Evolutionary conservation across 2,888 invertebrate species (phyloP), one percentile per base, ranked within the genome.

Genomic region (Ornithoptera alexandrae): DNA sequence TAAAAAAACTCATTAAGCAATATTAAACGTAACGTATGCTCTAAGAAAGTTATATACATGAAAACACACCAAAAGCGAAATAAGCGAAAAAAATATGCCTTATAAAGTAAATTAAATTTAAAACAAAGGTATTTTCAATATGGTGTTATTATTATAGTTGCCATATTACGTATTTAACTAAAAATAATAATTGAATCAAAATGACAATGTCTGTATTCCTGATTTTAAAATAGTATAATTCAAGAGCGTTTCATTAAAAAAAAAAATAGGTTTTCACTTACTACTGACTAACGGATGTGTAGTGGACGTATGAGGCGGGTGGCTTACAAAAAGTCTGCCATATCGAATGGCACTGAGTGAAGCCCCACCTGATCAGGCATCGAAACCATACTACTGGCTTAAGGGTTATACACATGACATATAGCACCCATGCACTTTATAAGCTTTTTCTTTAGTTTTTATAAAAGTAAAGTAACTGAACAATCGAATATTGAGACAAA

Each of bases 351-450:
- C 76, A 76, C 86, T 77, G 74, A 85, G 76, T 77, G 86, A 86
- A 86, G 85, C 87, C 88, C 67, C 75, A 73, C 76, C 71, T 60
- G 24, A 39, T 62, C 65, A 53, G 67, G 68, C 72, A 72, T 79
- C 77, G 91, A 92, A 91, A 87, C 91, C 91, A 79, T 91, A 91
- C 84, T 85, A 81, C 81, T 83, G 86, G 86, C 85, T 85, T 87
- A 89, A 79, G 78, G 56, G 61, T 62, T 68, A 63, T 36, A 62
- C 56, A 67, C 58, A 67, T 62, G 61, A 39, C 30, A 46, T 61
- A 8, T 46, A 36, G 20, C 20, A n/a, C 10, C 18, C 22, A 58
- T 6, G 22, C 57, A 22, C 12, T 58, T 58, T 57, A 42, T 57
- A 65, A 65, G 58, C 62, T 63, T 58, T 58, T 58, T 58, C n/a